Evolutionary conservation across 2,888 invertebrate genomes (phyloP), one percentile per base, ranked within the genome.

Genomic region (Parasteatoda lunata): DNA sequence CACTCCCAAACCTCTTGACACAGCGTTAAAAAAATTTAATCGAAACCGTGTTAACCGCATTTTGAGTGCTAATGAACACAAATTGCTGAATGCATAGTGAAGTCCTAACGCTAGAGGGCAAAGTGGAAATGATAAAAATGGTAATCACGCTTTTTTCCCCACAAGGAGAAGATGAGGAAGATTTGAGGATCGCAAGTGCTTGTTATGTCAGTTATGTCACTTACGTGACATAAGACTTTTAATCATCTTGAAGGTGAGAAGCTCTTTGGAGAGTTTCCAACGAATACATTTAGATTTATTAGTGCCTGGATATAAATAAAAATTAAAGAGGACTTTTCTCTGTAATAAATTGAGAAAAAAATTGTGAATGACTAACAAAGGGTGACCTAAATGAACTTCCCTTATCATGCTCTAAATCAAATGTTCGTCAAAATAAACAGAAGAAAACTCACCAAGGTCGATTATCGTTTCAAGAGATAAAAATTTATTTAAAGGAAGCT

Each of bases 21-120:
- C 77, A 86, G 86, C 77, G 65, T 69, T 77, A 68, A 68, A 54
- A 64, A 52, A 48, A 72, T 15, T 72, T 77, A 80, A 77, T 77
- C 65, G 51, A 54, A 73, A 73, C 15, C 59, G 65, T 65, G 66
- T 45, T 6, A 71, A 64, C 84, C 65, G 51, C 78, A 79, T 75
- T 69, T 51, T 47, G 65, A 78, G 54, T 45, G 59, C 66, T 73
- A 78, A 75, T 75, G 76, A 79, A 52, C 54, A 65, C 45, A n/a
- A 15, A 70, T 64, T 65, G 75, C 76, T 48, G 65, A 69, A 64
- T 48, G 59, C 66, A 71, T 66, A 52, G 47, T 51, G 65, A 45
- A 54, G 45, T 68, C 7, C n/a, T 15, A n/a, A 13, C 15, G 30
- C 48, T 48, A 13, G 45, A n/a, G 70, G 59, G 64, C 70, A 79